Percentiles rank a stretch among this genome's conserved stretches.
phyloP scores from a whole-genome alignment of 2,797 vertebrate genomes.

The Acrocephalus scirpaceus region DNA sequence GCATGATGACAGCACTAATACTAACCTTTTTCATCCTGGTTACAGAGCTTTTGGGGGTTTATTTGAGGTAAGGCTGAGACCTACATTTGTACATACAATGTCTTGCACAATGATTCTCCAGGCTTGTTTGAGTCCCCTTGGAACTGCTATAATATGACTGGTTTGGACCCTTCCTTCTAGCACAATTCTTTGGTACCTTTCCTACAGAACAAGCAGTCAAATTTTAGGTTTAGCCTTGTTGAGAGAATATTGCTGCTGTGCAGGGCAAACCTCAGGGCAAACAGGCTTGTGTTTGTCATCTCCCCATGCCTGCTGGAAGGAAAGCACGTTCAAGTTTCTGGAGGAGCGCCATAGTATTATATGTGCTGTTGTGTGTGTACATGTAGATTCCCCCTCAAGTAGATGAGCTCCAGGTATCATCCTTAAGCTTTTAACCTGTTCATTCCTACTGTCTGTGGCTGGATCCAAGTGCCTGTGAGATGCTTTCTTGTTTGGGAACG shows the following conservation, averaged over 20 bases:
- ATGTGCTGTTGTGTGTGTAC: not conserved
- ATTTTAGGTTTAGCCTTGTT: not conserved
- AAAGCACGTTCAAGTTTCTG: not conserved
- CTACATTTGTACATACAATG: not conserved
- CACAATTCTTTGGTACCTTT: not conserved
- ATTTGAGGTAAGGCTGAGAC: not conserved
- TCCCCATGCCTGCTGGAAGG: not conserved
- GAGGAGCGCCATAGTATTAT: not conserved
- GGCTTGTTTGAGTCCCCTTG: not conserved
- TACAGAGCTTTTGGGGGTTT: rapidly evolving
- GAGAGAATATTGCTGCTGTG: not conserved
- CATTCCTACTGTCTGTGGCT: not conserved
- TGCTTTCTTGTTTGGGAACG: not conserved
- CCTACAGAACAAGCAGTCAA: not conserved
- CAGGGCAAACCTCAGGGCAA: not conserved
- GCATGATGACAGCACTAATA: not conserved
- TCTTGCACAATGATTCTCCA: not conserved
- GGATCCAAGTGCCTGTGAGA: not conserved
- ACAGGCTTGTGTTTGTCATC: not conserved
- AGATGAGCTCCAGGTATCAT: not conserved
- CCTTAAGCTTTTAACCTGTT: not conserved
- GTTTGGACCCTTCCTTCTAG: not conserved
- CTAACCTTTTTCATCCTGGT: not conserved
- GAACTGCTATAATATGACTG: not conserved
- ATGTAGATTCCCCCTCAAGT: rapidly evolving